Conservation (phyloP, 2,113 vertebrate species). For the Sylvilagus bachmani region DNA sequence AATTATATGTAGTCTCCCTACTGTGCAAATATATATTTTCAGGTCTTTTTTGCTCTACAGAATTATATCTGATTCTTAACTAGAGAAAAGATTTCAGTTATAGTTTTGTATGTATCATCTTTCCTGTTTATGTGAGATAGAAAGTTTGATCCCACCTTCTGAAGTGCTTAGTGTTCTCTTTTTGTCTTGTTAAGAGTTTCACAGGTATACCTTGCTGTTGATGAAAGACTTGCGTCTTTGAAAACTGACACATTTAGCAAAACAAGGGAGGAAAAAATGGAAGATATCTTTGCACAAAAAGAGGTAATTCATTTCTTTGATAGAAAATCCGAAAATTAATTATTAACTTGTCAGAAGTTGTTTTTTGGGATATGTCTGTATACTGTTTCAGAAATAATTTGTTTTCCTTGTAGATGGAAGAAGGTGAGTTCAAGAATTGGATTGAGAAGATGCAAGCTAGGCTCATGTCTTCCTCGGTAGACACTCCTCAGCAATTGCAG, state of each 20-base stretch:
- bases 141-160: conserved; percentile 12
- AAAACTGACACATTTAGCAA: conserved; percentile 99
- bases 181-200: conserved; percentile 88
- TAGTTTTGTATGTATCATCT: not conserved
- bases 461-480: conserved; percentile 90
- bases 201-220: conserved; percentile 96
- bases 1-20: too few species aligned
- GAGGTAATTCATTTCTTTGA: conserved; percentile 89
- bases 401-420: conserved; percentile 94
- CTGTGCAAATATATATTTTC: not conserved
- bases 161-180: not conserved
- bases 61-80: conserved; percentile 37
- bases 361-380: not conserved
- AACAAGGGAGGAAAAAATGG: conserved; percentile 99
- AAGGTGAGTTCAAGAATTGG: conserved; percentile 96
- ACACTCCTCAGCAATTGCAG: conserved; percentile 95
- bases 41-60: not conserved
- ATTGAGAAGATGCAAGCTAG: conserved; percentile 96
- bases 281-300: conserved; percentile 99
- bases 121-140: conserved; percentile 26
- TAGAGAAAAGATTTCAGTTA: not conserved
- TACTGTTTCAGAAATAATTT: not conserved
- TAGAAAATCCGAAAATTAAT: conserved; percentile 7
- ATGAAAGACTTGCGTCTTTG: conserved; percentile 97
- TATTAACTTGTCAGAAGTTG: not conserved